Base-by-base conservation (phyloP, 2,113 vertebrate genomes). In the Gobiocypris rarus region DNA sequence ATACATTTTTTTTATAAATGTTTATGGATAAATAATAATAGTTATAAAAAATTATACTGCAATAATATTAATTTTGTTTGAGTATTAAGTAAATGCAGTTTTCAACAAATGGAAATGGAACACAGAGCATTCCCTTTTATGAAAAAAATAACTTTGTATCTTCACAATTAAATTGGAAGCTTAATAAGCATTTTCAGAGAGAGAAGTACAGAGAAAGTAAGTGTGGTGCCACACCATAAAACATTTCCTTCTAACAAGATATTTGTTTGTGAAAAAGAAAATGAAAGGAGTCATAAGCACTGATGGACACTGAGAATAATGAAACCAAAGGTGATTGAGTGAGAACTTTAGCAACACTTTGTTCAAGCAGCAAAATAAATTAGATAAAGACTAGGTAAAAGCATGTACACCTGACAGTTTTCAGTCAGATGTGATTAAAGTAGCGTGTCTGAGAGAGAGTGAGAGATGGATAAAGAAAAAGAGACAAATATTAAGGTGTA, bases 401-500 rank as follows among this genome's bases (percentile, higher is more conserved):
- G 15, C 73, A 31, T 10, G 4, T 5, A 4, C 22, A 38, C 31
- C 28, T 76, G 52, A n/a, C 52, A 77, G 75, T 38, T 77, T 58
- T 77, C 75, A 77, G 31, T 38, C 19, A 15, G 54, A 50, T 56
- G 28, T 28, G 19, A 73, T 22, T 19, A 26, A 61, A 50, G n/a
- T 4, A 61, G 9, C 9, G 34, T 41, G 17, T 69, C 65, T 22
- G 54, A 9, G 54, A 76, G 26, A 34, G 50, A 67, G 48, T 17
- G 45, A 43, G 48, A 56, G 45, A 74, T 48, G 31, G 14, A 50
- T 63, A 63, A 74, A 65, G 41, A 11, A 50, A 75, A 63, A 63
- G 31, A 84, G 67, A 19, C 31, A 56, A 80, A 75, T 28, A 70
- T 73, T 31, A 24, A 82, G 83, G 28, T 75, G 78, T 67, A 26